phyloP scores from a whole-genome alignment of 2,113 vertebrate genomes.

The Daboia siamensis region DNA sequence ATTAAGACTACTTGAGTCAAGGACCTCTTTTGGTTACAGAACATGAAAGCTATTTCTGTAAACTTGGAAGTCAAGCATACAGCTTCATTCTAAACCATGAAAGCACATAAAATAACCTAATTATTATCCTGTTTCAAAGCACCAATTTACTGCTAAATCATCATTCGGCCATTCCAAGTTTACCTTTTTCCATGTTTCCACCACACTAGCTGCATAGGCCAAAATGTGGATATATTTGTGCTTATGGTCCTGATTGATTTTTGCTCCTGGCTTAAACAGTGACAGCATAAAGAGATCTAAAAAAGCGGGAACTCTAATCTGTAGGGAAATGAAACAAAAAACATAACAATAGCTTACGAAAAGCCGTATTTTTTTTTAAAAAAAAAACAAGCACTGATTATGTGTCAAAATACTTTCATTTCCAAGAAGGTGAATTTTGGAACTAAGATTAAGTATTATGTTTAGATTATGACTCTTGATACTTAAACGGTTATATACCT shows the following conservation, averaged over 20 bases:
- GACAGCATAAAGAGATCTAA: slow-evolving; percentile 98
- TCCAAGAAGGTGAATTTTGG: neutral
- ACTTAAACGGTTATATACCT: neutral
- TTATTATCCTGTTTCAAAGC: neutral
- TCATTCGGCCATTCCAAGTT: neutral
- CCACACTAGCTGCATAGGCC: slow-evolving; percentile 94
- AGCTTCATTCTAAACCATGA: neutral
- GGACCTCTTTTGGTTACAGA: neutral
- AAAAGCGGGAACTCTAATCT: slow-evolving; percentile 97
- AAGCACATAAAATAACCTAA: neutral
- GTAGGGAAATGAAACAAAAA: slow-evolving; percentile 1
- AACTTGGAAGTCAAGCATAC: neutral
- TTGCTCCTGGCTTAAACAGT: slow-evolving; percentile 93
- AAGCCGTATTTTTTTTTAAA: neutral
- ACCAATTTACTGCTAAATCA: neutral
- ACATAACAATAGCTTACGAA: neutral
- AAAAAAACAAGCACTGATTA: neutral
- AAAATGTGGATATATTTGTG: slow-evolving; percentile 98
- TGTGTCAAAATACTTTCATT: neutral
- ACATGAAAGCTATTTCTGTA: neutral
- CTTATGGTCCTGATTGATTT: slow-evolving; percentile 98
- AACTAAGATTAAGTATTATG: neutral
- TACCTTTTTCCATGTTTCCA: slow-evolving; percentile 99
- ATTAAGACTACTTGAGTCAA: neutral
- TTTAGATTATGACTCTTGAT: neutral